Conservation (phyloP, 2,888 invertebrate genomes). For the Gymnosoma rotundatum region DNA sequence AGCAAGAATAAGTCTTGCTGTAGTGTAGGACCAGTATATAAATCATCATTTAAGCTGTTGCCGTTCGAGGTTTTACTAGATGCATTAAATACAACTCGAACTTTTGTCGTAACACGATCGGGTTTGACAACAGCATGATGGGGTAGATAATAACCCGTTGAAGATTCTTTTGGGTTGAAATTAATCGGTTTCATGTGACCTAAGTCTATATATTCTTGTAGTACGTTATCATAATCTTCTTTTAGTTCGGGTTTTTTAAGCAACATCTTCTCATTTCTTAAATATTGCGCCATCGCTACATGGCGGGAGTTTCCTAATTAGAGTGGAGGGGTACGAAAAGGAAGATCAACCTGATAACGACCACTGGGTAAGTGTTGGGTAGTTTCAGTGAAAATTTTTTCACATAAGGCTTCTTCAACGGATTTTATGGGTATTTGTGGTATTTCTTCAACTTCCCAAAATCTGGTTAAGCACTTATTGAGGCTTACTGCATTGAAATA, state of each 20-base stretch:
- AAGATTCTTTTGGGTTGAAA: neutral
- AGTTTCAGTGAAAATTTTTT: no score
- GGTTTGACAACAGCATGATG: conserved; percentile 35
- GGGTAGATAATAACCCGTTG: conserved; percentile 8
- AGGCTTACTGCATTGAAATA: neutral
- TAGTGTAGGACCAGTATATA: no score
- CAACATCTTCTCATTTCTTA: neutral
- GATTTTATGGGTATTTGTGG: no score
- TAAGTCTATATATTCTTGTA: conserved; percentile 16
- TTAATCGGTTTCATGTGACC: conserved; percentile 4
- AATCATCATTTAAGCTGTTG: neutral
- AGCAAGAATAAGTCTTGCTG: no score
- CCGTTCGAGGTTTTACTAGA: conserved; percentile 6
- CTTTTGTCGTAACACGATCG: conserved; percentile 15
- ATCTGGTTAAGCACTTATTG: neutral
- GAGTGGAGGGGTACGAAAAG: neutral
- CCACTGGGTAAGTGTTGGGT: no score
- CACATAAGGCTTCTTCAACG: no score
- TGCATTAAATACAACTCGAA: conserved; percentile 24
- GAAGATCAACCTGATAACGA: no score
- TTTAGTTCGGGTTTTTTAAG: neutral
- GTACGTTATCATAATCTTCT: conserved; percentile 2
- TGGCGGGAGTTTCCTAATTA: conserved; percentile 16
- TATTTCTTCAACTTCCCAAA: no score
- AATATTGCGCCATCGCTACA: conserved; percentile 4